Conservation (phyloP, 2,888 invertebrate species). For the Archips xylosteana region DNA sequence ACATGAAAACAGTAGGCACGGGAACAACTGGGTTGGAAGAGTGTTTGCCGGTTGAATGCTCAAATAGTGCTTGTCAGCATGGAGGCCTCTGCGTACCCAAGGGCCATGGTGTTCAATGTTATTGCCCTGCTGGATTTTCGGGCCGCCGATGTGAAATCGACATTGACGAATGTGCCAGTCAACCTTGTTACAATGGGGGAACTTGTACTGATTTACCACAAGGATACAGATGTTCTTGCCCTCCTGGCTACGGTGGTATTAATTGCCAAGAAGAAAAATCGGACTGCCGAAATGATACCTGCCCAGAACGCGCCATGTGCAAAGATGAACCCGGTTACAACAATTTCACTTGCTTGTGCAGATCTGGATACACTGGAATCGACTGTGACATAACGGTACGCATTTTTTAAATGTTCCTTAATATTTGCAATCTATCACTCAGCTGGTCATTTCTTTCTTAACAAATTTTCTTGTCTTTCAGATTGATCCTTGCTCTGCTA, state of each 20-base stretch:
- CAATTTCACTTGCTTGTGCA: slow-evolving; percentile 96
- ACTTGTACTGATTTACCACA: slow-evolving; percentile 96
- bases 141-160: slow-evolving; percentile 97
- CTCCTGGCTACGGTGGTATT: slow-evolving; percentile 94
- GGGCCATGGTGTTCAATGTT: slow-evolving; percentile 95
- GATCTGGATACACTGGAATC: slow-evolving; percentile 97
- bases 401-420: slow-evolving; percentile 40
- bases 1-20: slow-evolving; percentile 93
- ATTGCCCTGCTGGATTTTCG: slow-evolving; percentile 97
- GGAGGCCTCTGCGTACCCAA: slow-evolving; percentile 96
- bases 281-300: slow-evolving; percentile 95
- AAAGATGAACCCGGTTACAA: slow-evolving; percentile 96
- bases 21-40: slow-evolving; percentile 94
- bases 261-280: slow-evolving; percentile 97
- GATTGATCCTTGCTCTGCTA: slow-evolving; percentile 96
- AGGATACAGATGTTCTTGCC: slow-evolving; percentile 96
- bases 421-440: not conserved
- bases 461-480: slow-evolving; percentile 60
- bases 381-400: slow-evolving; percentile 95
- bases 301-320: slow-evolving; percentile 98
- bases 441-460: not conserved
- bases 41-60: slow-evolving; percentile 94
- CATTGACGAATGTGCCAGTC: slow-evolving; percentile 97
- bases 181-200: slow-evolving; percentile 97
- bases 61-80: slow-evolving; percentile 95